Evolutionary conservation across 2,888 invertebrate species (phyloP).

Genomic region (Lasioglossum pauxillum): DNA sequence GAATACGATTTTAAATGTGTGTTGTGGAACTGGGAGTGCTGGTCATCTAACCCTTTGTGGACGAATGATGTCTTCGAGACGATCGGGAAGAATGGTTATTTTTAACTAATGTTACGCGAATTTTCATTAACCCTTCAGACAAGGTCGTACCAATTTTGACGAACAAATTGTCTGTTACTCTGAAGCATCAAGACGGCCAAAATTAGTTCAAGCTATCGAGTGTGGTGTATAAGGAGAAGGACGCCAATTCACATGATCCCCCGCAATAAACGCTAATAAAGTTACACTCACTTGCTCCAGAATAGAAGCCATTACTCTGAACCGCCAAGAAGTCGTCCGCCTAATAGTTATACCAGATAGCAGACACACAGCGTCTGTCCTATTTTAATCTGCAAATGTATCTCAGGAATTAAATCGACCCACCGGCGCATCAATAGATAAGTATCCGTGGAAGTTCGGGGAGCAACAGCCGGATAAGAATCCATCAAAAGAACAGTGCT

Average conservation of each 20-base stretch:
- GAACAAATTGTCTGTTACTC: too few species aligned
- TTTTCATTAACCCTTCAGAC: too few species aligned
- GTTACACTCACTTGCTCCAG: background rate
- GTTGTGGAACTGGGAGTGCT: too few species aligned
- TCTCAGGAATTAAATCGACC: background rate
- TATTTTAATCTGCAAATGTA: constrained; percentile 4
- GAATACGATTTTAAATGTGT: background rate
- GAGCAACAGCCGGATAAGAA: background rate
- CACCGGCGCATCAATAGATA: background rate
- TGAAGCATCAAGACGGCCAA: too few species aligned
- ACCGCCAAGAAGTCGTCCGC: background rate
- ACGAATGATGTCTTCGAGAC: too few species aligned
- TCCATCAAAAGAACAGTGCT: constrained; percentile 1
- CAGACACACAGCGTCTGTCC: background rate
- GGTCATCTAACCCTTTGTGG: too few species aligned
- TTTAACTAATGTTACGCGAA: too few species aligned
- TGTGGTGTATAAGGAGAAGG: background rate
- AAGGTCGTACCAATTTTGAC: too few species aligned
- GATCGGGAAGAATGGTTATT: too few species aligned
- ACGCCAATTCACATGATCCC: background rate
- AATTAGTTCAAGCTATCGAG: too few species aligned
- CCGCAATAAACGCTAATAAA: background rate
- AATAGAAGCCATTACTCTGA: background rate
- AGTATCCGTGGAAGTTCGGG: background rate
- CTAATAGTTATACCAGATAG: background rate